A percentile compares a stretch with the other conserved stretches of the same genome.
Evolutionary conservation across 2,797 vertebrate genomes (phyloP).

Genomic region (Tapera naevia): DNA sequence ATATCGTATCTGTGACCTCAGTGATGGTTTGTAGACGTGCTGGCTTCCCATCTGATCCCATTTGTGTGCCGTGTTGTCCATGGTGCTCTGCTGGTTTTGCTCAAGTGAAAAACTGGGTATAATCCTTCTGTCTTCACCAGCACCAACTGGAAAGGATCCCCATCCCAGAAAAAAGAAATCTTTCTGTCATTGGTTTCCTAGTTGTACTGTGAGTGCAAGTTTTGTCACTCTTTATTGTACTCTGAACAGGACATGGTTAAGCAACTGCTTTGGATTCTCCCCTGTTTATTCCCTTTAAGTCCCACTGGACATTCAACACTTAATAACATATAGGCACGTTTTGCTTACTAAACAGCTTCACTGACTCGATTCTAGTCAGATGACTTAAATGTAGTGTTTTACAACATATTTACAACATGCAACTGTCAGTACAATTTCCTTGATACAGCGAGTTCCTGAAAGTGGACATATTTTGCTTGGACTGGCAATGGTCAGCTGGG

Average conservation of each 20-base stretch:
- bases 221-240: no score
- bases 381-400: no score
- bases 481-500: not conserved
- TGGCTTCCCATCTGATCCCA: not conserved
- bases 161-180: not conserved
- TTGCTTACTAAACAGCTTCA: not conserved
- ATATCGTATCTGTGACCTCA: not conserved
- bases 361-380: no score
- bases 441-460: not conserved
- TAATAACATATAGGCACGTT: not conserved
- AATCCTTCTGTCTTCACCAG: no score
- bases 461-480: not conserved
- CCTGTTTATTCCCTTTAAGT: not conserved
- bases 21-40: not conserved
- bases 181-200: not conserved
- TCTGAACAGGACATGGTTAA: not conserved
- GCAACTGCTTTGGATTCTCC: no score
- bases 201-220: accelerated
- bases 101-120: not conserved
- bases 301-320: no score
- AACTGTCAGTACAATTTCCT: not conserved
- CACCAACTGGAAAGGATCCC: not conserved
- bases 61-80: no score
- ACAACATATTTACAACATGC: no score
- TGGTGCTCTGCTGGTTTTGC: not conserved